Conservation (phyloP, 2,797 vertebrate genomes). For the Leuciscus waleckii region DNA sequence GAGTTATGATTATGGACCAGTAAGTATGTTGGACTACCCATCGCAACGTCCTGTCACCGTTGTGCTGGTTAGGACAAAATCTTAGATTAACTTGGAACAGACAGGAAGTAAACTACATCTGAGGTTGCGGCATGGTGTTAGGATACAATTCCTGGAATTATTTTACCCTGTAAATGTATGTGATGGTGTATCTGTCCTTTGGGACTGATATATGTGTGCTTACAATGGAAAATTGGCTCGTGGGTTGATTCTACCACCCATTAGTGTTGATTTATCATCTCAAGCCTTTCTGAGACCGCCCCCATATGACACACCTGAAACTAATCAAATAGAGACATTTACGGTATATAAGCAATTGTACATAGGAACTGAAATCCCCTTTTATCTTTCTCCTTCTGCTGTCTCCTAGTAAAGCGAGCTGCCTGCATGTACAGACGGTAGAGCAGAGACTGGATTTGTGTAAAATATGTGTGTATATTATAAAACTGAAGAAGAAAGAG, state of each 20-base stretch:
- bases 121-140: not conserved
- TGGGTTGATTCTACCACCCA: not conserved
- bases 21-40: not conserved
- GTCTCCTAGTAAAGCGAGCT: not conserved
- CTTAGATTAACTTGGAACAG: not conserved
- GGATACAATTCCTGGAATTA: not conserved
- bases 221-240: not conserved
- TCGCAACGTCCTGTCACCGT: not conserved
- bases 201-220: not conserved
- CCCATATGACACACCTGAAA: not conserved
- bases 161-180: not conserved
- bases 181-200: not conserved
- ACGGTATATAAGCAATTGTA: conserved; percentile 77
- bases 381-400: conserved; percentile 49
- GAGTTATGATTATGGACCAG: not conserved
- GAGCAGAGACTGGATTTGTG: conserved; percentile 13
- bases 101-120: not conserved
- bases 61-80: not conserved
- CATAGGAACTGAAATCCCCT: conserved; percentile 76
- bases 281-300: not conserved
- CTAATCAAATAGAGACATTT: conserved; percentile 69
- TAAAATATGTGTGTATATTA: conserved; percentile 28
- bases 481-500: conserved; percentile 41
- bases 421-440: conserved; percentile 41
- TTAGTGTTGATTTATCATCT: not conserved